These are phyloP conservation scores for Drosophila nigrodunni DNA, from an alignment of 1,140 invertebrate species.

Conservation along the genomic window DNA sequence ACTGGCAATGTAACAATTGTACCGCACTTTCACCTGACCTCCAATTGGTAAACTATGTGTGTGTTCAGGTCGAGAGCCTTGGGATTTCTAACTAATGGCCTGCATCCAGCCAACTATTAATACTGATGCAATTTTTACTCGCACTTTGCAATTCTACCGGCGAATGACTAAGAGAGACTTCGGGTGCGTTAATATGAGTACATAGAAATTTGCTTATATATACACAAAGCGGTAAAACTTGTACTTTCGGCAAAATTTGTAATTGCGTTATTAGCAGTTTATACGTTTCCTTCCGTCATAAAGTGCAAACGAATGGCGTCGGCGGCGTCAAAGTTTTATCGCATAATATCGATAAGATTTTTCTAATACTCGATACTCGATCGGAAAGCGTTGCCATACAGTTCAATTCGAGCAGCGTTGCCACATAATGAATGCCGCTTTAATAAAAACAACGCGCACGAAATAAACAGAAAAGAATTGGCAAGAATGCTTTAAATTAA, in stretches of 20 bases:
- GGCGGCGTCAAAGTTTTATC: slow-evolving; percentile 28
- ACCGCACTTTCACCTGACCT: slow-evolving; percentile 11
- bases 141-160: slow-evolving; percentile 52
- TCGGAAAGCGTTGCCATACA: neutral
- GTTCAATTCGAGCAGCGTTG: neutral
- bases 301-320: slow-evolving; percentile 50
- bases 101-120: slow-evolving; percentile 36
- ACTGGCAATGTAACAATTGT: slow-evolving; percentile 12
- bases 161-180: neutral
- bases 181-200: neutral
- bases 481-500: neutral
- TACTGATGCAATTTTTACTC: slow-evolving; percentile 66
- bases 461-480: neutral
- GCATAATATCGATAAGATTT: slow-evolving; percentile 20
- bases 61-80: slow-evolving; percentile 26
- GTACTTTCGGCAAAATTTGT: slow-evolving; percentile 9
- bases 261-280: slow-evolving; percentile 9
- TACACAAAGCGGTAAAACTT: neutral
- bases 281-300: slow-evolving; percentile 19
- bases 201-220: neutral
- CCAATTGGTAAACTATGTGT: slow-evolving; percentile 3
- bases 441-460: slow-evolving; percentile 3
- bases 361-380: neutral
- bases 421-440: neutral
- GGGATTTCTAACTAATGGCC: slow-evolving; percentile 33